phyloP scores from a whole-genome alignment of 2,113 vertebrate genomes.

The Athene cunicularia region DNA sequence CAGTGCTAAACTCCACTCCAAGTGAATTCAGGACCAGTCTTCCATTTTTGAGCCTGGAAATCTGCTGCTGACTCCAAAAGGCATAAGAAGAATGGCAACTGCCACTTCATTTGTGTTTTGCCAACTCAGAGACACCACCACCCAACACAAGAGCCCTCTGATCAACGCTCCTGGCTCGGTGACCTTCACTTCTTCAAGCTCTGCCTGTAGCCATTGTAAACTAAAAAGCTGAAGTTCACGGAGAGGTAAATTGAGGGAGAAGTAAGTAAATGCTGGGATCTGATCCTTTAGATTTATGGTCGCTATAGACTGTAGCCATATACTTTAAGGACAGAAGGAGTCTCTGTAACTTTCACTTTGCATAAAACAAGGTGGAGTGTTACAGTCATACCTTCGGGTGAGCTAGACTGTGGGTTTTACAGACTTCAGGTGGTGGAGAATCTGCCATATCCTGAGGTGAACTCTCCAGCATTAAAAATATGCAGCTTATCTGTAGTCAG shows the following conservation, averaged over 20 bases:
- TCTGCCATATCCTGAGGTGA: constrained; percentile 9
- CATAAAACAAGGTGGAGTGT: not conserved
- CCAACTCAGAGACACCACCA: not conserved
- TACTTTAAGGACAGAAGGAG: not conserved
- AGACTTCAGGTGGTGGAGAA: not conserved
- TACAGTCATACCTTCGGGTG: not conserved
- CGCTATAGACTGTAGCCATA: not conserved
- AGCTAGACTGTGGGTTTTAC: not conserved
- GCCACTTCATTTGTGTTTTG: not conserved
- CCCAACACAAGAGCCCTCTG: not conserved
- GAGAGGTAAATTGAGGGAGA: not conserved
- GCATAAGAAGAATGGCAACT: not conserved
- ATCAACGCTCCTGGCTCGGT: not conserved
- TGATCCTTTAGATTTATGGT: not conserved
- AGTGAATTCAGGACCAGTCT: not conserved
- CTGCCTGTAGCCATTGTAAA: rapidly evolving
- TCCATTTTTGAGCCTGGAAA: not conserved
- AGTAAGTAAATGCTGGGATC: not conserved
- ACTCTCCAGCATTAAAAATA: constrained; percentile 6
- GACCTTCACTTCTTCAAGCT: not conserved
- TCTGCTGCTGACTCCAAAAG: not conserved
- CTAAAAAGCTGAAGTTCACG: not conserved
- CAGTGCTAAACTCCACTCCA: not conserved
- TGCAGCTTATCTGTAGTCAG: constrained; percentile 34
- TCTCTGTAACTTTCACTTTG: not conserved